Percentiles rank a stretch among this genome's conserved stretches.
phyloP scores from a whole-genome alignment of 2,888 invertebrate species.

The Heterodera filipjevi region DNA sequence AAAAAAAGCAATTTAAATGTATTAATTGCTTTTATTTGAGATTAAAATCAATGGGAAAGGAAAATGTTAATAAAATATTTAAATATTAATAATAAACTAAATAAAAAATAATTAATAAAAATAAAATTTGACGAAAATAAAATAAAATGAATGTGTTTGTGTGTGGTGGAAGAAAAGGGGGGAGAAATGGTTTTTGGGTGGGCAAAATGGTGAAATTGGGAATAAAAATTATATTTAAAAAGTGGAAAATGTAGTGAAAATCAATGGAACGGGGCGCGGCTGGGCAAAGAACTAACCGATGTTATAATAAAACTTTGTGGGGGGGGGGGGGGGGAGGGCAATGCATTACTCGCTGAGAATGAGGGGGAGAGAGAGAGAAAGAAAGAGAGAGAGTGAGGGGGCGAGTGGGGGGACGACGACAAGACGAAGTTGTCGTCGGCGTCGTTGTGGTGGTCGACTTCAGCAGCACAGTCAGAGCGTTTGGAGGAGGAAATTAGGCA shows the following conservation, averaged over 20 bases:
- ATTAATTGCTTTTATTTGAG: background rate
- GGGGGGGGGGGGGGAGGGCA: background rate
- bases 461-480: too few relatives aligned
- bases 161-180: background rate
- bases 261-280: constrained; percentile 2
- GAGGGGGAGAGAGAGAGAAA: background rate
- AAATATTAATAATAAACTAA: background rate
- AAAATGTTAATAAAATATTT: background rate
- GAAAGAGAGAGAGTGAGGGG: background rate
- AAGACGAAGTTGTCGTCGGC: background rate
- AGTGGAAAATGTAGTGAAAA: constrained; percentile 15
- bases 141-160: background rate
- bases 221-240: constrained; percentile 18
- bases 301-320: background rate
- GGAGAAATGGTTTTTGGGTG: background rate
- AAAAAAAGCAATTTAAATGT: background rate
- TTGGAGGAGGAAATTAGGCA: background rate
- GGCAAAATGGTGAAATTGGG: background rate
- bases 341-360: background rate
- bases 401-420: background rate
- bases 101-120: background rate
- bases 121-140: background rate
- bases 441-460: too few relatives aligned
- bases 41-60: background rate
- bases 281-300: background rate